Evolutionary conservation across 2,113 vertebrate genomes (phyloP).

Genomic region (Hippoglossus stenolepis): DNA sequence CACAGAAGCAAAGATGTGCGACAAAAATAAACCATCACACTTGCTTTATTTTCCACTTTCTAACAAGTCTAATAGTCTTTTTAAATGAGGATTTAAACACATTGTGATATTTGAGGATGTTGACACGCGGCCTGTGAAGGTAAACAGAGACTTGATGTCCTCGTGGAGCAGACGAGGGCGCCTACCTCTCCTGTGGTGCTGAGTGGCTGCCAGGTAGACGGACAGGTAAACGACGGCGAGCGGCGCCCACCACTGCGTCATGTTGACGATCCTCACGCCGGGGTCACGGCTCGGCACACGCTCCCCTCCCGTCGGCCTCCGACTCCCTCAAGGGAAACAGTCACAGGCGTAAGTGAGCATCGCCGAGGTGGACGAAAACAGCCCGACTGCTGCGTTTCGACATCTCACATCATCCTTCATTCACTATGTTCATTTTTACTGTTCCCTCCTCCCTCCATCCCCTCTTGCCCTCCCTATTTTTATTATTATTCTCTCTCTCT

Average conservation of each 20-base stretch:
- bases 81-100: not conserved
- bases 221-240: slow-evolving; percentile 61
- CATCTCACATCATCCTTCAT: slow-evolving; percentile 24
- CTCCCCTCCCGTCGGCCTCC: slow-evolving; percentile 16
- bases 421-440: slow-evolving; percentile 9
- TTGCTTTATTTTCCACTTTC: not conserved
- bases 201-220: slow-evolving; percentile 55
- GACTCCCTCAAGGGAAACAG: slow-evolving; percentile 3
- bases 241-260: slow-evolving; percentile 42
- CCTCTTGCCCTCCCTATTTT: not conserved
- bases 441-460: slow-evolving; percentile 17
- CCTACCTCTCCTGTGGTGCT: slow-evolving; percentile 78
- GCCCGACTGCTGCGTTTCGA: not conserved
- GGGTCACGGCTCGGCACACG: not conserved
- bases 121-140: not conserved
- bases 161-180: not conserved
- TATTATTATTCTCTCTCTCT: slow-evolving; percentile 23
- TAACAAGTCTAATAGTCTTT: not conserved
- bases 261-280: slow-evolving; percentile 37
- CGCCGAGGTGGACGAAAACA: slow-evolving; percentile 1
- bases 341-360: slow-evolving; percentile 1
- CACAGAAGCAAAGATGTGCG: not conserved
- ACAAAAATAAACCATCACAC: not conserved
- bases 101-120: not conserved
- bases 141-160: not conserved